phyloP scores from a whole-genome alignment of 2,888 invertebrate genomes.

The Phanerotoma sp. region DNA sequence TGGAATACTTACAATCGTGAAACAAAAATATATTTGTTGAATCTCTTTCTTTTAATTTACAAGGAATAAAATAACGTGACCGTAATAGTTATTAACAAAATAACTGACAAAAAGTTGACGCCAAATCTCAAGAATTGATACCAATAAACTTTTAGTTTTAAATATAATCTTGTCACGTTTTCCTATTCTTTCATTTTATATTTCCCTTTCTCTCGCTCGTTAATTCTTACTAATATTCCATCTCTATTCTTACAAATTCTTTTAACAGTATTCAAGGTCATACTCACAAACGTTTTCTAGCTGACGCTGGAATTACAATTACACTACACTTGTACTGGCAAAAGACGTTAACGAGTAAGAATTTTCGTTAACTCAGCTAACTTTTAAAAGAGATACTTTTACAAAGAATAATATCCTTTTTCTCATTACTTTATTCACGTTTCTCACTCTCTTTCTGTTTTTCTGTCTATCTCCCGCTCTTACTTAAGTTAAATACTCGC shows the following conservation, averaged over 20 bases:
- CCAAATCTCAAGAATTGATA: conserved; percentile 30
- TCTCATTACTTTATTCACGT: not conserved
- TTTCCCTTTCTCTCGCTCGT: conserved; percentile 9
- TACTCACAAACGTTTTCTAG: conserved; percentile 36
- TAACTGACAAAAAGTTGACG: conserved; percentile 1
- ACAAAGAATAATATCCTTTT: not conserved
- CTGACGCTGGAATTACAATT: conserved; percentile 3
- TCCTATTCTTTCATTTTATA: conserved; percentile 2
- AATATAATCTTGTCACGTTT: conserved; percentile 31
- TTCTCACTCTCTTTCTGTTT: not conserved
- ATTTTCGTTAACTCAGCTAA: conserved; percentile 11
- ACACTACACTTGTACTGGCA: not conserved
- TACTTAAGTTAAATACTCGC: conserved; percentile 8
- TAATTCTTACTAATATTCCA: conserved; percentile 6
- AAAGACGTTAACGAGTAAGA: conserved; percentile 8
- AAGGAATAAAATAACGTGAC: not conserved
- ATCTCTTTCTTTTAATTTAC: not conserved
- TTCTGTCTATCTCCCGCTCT: not conserved
- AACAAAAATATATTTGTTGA: not conserved
- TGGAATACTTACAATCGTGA: too few relatives aligned
- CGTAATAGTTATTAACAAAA: not conserved
- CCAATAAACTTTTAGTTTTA: conserved; percentile 29
- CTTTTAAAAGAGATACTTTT: not conserved
- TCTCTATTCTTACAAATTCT: conserved; percentile 8
- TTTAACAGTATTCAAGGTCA: conserved; percentile 40